These are phyloP conservation scores for Trissolcus basalis DNA, from an alignment of 1,140 invertebrate species.

Conservation along the genomic window DNA sequence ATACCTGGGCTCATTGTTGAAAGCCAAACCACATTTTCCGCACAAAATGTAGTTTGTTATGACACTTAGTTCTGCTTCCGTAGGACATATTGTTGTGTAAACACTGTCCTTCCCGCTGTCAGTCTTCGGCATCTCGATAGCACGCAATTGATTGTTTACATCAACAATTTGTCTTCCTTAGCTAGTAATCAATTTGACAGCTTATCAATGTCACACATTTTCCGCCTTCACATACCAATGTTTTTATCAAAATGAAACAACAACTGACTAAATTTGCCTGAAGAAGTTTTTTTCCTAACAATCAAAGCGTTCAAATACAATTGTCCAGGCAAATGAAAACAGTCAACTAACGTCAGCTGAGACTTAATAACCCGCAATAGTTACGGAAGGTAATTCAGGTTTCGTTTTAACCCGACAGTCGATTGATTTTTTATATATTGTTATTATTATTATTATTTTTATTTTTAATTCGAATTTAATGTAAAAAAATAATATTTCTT, in stretches of 20 bases:
- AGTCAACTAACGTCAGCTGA: too few relatives aligned
- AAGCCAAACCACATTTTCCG: slow-evolving; percentile 67
- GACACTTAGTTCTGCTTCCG: slow-evolving; percentile 68
- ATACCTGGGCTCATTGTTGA: slow-evolving; percentile 68
- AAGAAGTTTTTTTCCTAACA: too few relatives aligned
- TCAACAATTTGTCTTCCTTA: not conserved
- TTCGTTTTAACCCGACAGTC: not conserved
- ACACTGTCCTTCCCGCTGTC: slow-evolving; percentile 26
- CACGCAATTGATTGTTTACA: not conserved
- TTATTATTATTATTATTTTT: not conserved
- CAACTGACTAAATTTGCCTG: too few relatives aligned
- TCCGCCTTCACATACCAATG: too few relatives aligned
- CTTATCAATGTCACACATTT: too few relatives aligned
- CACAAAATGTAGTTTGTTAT: slow-evolving; percentile 72
- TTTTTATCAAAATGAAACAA: too few relatives aligned
- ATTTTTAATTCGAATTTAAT: too few relatives aligned
- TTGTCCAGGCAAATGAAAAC: too few relatives aligned
- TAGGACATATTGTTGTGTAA: slow-evolving; percentile 68
- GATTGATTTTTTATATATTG: not conserved
- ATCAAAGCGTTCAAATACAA: too few relatives aligned
- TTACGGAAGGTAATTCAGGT: not conserved
- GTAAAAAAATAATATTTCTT: too few relatives aligned
- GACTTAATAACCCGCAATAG: too few relatives aligned
- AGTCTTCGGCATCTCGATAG: slow-evolving; percentile 40
- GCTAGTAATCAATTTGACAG: not conserved